A percentile compares a stretch with the other conserved stretches of the same genome.
phyloP scores from a whole-genome alignment of 2,113 vertebrate species.

The Oryzias curvinotus region DNA sequence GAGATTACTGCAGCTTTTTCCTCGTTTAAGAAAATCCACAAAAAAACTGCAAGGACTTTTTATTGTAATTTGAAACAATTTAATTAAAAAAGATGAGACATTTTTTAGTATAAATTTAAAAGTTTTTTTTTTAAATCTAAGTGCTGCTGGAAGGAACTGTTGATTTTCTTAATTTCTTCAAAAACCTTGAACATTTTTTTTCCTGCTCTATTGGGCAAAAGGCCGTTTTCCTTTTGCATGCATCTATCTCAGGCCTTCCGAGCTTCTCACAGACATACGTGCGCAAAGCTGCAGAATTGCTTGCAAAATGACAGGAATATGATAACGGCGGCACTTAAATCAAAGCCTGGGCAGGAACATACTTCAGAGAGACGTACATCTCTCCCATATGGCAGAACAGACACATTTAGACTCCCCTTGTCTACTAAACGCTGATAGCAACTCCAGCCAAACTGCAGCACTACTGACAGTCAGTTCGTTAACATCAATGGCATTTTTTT shows the following conservation, averaged over 20 bases:
- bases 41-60: too few relatives aligned
- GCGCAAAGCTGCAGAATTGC: conserved; percentile 22
- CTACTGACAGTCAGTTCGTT: conserved; percentile 53
- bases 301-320: conserved; percentile 9
- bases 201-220: too few relatives aligned
- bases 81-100: too few relatives aligned
- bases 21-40: too few relatives aligned
- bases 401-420: conserved; percentile 45
- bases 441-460: conserved; percentile 17
- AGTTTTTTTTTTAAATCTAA: too few relatives aligned
- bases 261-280: conserved; percentile 20
- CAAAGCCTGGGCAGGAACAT: conserved; percentile 45
- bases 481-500: conserved; percentile 64
- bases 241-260: conserved; percentile 13
- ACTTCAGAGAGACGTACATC: conserved; percentile 61
- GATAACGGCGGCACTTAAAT: conserved; percentile 56
- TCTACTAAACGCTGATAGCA: conserved; percentile 23
- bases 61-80: too few relatives aligned
- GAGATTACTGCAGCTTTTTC: too few relatives aligned
- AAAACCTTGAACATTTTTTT: too few relatives aligned
- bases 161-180: too few relatives aligned
- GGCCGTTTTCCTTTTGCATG: conserved; percentile 1
- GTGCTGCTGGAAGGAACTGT: too few relatives aligned
- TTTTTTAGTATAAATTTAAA: too few relatives aligned
- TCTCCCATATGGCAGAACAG: conserved; percentile 28